Percentiles rank a stretch among this genome's conserved stretches.
These are phyloP conservation scores for Crocidura indochinensis DNA, from an alignment of 2,797 vertebrate genomes.

Conservation along the genomic window DNA sequence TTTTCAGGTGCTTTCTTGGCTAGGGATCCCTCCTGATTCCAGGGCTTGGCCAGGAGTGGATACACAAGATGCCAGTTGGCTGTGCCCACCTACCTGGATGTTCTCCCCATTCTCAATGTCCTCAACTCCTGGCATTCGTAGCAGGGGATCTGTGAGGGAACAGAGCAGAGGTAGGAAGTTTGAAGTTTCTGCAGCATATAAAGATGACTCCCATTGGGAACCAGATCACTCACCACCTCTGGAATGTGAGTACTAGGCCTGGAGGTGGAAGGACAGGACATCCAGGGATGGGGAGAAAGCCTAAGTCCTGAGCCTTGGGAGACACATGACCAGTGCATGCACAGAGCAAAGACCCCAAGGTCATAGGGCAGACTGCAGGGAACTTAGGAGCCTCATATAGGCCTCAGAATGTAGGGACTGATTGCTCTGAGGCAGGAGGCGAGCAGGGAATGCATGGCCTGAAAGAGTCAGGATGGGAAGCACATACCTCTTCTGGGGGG, in stretches of 20 bases:
- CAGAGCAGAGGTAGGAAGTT: slow-evolving; percentile 84
- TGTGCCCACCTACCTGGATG: slow-evolving; percentile 92
- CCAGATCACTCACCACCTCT: neutral
- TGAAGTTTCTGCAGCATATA: neutral
- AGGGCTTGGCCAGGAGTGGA: neutral
- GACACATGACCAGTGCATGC: no score
- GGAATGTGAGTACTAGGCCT: neutral
- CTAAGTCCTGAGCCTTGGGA: neutral
- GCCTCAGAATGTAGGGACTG: neutral
- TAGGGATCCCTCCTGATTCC: neutral
- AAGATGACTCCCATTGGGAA: neutral
- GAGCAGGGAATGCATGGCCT: no score
- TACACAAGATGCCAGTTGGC: neutral
- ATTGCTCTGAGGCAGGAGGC: no score
- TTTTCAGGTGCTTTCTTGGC: neutral
- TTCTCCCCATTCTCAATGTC: slow-evolving; percentile 91
- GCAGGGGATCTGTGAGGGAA: slow-evolving; percentile 91
- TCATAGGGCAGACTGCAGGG: neutral
- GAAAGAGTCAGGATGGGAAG: accelerated
- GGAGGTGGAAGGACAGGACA: neutral
- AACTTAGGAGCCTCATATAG: neutral
- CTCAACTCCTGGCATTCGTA: slow-evolving; percentile 89
- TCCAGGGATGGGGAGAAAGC: neutral
- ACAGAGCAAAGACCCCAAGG: neutral
- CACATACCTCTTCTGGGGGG: slow-evolving; percentile 86